Percentiles rank a stretch among this genome's conserved stretches.
These are phyloP conservation scores for Desoria tigrina DNA, from an alignment of 2,888 invertebrate species.

Conservation along the genomic window DNA sequence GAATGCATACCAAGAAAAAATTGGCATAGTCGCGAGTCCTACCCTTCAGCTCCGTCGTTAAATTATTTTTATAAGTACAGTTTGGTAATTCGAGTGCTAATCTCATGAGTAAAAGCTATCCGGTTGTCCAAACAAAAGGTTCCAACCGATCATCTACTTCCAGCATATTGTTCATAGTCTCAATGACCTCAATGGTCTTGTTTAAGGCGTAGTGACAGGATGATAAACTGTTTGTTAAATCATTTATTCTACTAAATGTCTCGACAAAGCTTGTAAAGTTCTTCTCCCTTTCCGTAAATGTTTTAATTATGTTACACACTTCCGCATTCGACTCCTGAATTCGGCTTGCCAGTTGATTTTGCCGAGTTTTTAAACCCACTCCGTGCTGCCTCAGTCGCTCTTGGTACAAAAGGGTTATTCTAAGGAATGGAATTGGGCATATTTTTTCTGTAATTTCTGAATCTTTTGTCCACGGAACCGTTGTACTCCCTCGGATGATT, in stretches of 20 bases:
- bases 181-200: slow-evolving; percentile 81
- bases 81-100: too few species aligned
- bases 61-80: too few species aligned
- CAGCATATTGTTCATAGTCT: slow-evolving; percentile 77
- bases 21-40: too few species aligned
- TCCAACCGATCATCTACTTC: slow-evolving; percentile 81
- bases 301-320: slow-evolving; percentile 68
- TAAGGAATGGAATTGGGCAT: slow-evolving; percentile 69
- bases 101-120: slow-evolving; percentile 54
- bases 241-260: slow-evolving; percentile 76
- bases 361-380: slow-evolving; percentile 76
- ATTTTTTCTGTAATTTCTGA: slow-evolving; percentile 81
- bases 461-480: slow-evolving; percentile 77
- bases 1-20: too few species aligned
- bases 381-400: slow-evolving; percentile 81
- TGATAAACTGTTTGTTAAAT: slow-evolving; percentile 78
- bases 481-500: slow-evolving; percentile 80
- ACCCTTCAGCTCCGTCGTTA: too few species aligned
- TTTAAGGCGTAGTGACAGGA: slow-evolving; percentile 79
- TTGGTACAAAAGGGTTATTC: slow-evolving; percentile 78
- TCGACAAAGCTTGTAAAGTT: slow-evolving; percentile 83
- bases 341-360: slow-evolving; percentile 70
- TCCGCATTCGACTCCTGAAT: slow-evolving; percentile 77
- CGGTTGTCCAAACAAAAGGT: slow-evolving; percentile 86
- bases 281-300: slow-evolving; percentile 78